Conservation (phyloP, 1,140 invertebrate species). For the Solenopsis fugax region DNA sequence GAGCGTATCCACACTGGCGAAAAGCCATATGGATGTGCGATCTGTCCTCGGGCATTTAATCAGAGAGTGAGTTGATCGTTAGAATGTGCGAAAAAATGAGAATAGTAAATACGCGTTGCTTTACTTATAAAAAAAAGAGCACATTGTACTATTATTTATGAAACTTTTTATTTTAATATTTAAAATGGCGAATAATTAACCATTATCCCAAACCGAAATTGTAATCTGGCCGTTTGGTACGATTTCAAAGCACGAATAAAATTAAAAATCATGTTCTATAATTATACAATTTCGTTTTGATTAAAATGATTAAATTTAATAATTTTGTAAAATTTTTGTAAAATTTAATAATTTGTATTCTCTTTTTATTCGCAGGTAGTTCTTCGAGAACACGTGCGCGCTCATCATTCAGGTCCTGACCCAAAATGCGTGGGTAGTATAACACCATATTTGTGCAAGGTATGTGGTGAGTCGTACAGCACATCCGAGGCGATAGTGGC, state of each 20-base stretch:
- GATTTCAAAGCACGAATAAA: slow-evolving; percentile 1
- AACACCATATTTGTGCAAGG: slow-evolving; percentile 91
- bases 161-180: not conserved
- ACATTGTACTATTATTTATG: not conserved
- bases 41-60: slow-evolving; percentile 95
- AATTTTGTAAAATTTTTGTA: too few relatives aligned
- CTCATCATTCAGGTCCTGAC: slow-evolving; percentile 93
- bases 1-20: slow-evolving; percentile 99
- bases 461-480: slow-evolving; percentile 90
- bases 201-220: not conserved
- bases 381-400: slow-evolving; percentile 92
- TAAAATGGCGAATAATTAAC: not conserved
- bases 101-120: not conserved
- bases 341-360: not conserved
- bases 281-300: not conserved
- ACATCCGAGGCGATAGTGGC: slow-evolving; percentile 92
- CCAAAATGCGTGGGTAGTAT: slow-evolving; percentile 87
- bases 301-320: not conserved
- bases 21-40: slow-evolving; percentile 98
- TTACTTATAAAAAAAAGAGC: not conserved
- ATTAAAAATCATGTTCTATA: not conserved
- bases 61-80: slow-evolving; percentile 87
- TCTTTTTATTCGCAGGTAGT: slow-evolving; percentile 87
- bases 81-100: not conserved
- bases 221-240: not conserved